These are phyloP conservation scores for Centroberyx gerrardi DNA, from an alignment of 2,797 vertebrate species.

Conservation along the genomic window DNA sequence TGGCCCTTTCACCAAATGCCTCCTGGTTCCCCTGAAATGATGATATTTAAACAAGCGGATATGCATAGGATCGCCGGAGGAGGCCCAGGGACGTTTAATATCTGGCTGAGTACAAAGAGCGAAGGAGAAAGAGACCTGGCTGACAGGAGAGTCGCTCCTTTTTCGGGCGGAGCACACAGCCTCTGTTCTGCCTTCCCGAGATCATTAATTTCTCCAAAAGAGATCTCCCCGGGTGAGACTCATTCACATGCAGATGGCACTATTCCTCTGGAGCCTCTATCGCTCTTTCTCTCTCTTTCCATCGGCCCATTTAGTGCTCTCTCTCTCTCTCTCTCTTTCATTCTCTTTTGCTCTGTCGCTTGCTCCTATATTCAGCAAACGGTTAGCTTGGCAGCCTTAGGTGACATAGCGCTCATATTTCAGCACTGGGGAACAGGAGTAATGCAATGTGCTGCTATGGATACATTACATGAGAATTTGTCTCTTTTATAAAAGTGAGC, in stretches of 20 bases:
- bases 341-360: slow-evolving; percentile 67
- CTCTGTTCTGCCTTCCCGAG: slow-evolving; percentile 83
- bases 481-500: slow-evolving; percentile 83
- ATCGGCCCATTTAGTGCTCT: slow-evolving; percentile 73
- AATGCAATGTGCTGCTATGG: slow-evolving; percentile 80
- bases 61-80: slow-evolving; percentile 70
- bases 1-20: slow-evolving; percentile 73
- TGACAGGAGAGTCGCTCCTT: slow-evolving; percentile 68
- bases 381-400: slow-evolving; percentile 83
- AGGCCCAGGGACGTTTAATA: slow-evolving; percentile 79
- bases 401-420: slow-evolving; percentile 88
- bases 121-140: slow-evolving; percentile 68
- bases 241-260: slow-evolving; percentile 87
- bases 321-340: slow-evolving; percentile 43
- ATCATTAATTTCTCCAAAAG: slow-evolving; percentile 89
- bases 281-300: slow-evolving; percentile 73
- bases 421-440: slow-evolving; percentile 76
- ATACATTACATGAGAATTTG: slow-evolving; percentile 86
- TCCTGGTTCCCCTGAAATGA: slow-evolving; percentile 70
- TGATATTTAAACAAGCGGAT: slow-evolving; percentile 79
- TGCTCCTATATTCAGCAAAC: slow-evolving; percentile 77
- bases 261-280: slow-evolving; percentile 76
- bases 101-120: slow-evolving; percentile 80
- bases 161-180: slow-evolving; percentile 67
- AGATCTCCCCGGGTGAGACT: slow-evolving; percentile 85